phyloP scores from a whole-genome alignment of 2,113 vertebrate species.

The Cyphomyrus discorhynchus region DNA sequence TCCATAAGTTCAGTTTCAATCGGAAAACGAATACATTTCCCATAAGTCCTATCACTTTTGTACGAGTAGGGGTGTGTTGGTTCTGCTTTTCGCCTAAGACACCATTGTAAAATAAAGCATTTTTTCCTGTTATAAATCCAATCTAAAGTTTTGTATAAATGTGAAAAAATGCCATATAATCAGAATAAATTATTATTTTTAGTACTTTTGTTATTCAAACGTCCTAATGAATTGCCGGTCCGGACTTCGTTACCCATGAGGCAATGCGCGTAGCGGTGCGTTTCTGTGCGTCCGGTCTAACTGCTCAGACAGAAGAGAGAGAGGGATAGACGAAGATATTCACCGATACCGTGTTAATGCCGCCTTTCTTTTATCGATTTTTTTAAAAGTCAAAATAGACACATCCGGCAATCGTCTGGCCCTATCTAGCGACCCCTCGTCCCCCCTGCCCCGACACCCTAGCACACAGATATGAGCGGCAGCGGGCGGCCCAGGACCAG shows the following conservation, averaged over 20 bases:
- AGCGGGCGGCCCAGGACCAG: constrained; percentile 74
- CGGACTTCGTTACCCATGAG: constrained; percentile 57
- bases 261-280: constrained; percentile 40
- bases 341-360: constrained; percentile 52
- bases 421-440: constrained; percentile 44
- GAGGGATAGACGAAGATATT: constrained; percentile 61
- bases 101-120: background rate
- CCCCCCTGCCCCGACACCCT: constrained; percentile 59
- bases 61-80: background rate
- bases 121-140: background rate
- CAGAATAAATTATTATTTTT: background rate
- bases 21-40: constrained; percentile 10
- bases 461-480: constrained; percentile 70
- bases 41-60: background rate
- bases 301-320: constrained; percentile 64
- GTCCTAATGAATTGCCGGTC: background rate
- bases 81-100: background rate
- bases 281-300: constrained; percentile 59
- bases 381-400: constrained; percentile 33
- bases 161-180: background rate
- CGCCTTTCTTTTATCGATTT: constrained; percentile 44
- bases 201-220: background rate
- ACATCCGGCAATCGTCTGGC: constrained; percentile 35
- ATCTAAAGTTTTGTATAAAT: background rate
- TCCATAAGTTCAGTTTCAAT: background rate